Evolutionary conservation across 1,140 invertebrate species (phyloP).

Genomic region (Vollenhovia emeryi): DNA sequence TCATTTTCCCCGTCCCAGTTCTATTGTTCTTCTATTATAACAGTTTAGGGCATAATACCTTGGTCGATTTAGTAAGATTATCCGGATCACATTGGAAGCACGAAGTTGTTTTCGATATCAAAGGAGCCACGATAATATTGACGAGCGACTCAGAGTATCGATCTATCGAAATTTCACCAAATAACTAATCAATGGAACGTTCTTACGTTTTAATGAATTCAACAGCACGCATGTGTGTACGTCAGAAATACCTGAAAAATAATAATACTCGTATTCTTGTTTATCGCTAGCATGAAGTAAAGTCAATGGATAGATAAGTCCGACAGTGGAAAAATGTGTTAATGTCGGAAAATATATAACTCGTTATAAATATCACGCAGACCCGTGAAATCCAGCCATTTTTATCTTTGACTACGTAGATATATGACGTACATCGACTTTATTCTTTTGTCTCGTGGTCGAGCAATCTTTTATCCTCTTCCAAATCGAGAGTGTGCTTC

Average conservation of each 20-base stretch:
- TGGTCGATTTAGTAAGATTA: constrained; percentile 63
- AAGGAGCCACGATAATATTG: constrained; percentile 49
- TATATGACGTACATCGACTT: neutral
- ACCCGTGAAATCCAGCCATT: neutral
- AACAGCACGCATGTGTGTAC: neutral
- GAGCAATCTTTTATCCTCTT: neutral
- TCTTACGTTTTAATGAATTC: neutral
- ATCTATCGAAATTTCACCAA: neutral
- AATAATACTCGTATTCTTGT: neutral
- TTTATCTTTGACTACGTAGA: constrained; percentile 24
- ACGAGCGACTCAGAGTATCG: too few species aligned
- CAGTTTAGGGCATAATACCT: constrained; percentile 51
- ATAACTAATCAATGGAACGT: neutral
- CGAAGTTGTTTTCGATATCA: constrained; percentile 49
- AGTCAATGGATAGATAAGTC: neutral
- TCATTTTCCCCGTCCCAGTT: neutral
- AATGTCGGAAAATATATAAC: constrained; percentile 11
- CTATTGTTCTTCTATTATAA: constrained; percentile 26
- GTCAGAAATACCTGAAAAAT: neutral
- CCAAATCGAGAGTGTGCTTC: neutral
- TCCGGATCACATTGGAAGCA: constrained; percentile 61
- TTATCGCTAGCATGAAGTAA: neutral
- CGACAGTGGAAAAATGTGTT: neutral
- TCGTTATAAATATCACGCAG: neutral
- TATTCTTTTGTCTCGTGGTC: neutral